Base-by-base conservation (phyloP, 2,888 invertebrate species). In the Drosophila nr. perissopoda region DNA sequence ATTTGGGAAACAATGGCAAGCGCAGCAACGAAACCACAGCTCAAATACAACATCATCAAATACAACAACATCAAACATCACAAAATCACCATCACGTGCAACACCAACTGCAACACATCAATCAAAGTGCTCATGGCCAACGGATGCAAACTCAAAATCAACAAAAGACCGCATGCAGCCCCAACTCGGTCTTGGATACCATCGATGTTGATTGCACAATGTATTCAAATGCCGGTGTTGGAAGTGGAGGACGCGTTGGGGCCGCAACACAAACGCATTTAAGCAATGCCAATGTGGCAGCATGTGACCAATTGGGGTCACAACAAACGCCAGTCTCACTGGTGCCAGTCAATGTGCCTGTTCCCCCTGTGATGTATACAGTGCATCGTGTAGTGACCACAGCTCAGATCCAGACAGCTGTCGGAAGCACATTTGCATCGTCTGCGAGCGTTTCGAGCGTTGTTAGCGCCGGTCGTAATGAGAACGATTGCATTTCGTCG, bases 311-410 rank as follows among this genome's bases (percentile, higher is more conserved):
- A 63, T 36, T 81, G 54, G 72, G 76, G 29, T 62, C 80, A 10
- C 76, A 83, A 10, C 76, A 83, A 54, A 72, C 90, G 56, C 80
- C 91, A 45, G 74, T 77, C 8, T 73, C 82, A 3, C 57, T 83
- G 59, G 84, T 79, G 48, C 69, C 86, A 68, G 81, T 83, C 31
- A 87, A 83, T 65, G 87, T 89, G 72, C 86, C 91, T 71, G 86
- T 88, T 71, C 91, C 92, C 59, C 92, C 93, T 25, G 85, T 93
- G 66, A 82, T 93, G 84, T 93, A 93, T 73, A 93, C 93, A 27
- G 93, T 93, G 61, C 93, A 93, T 81, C 91, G 93, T 34, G 93
- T 93, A 70, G 93, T 93, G 60, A 92, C 93, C 60, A 93, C 93
- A 52, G 92, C 93, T 59, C 93, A 93, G 82, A 92, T 93, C 64